Evolutionary conservation across 2,113 vertebrate genomes (phyloP).

Genomic region (Micronycteris hirsuta): DNA sequence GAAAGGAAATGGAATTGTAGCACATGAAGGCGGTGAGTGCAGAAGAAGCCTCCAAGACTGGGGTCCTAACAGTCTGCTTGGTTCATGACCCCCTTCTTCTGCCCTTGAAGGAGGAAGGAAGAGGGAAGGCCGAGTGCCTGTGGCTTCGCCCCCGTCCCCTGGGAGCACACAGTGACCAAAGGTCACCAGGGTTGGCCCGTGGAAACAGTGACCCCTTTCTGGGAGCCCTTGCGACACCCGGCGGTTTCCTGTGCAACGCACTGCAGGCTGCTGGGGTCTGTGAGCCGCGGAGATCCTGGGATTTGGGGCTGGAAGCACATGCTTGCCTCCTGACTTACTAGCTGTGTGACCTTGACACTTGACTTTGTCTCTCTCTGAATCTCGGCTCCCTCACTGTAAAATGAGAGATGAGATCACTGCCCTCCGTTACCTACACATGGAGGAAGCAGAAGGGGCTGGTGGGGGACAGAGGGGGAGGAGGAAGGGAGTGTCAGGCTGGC

Average conservation of each 20-base stretch:
- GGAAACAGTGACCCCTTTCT: conserved; percentile 48
- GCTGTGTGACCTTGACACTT: neutral
- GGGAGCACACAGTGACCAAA: neutral
- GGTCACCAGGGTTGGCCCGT: neutral
- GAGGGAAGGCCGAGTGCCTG: neutral
- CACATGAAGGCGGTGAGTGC: neutral
- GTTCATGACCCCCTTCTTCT: neutral
- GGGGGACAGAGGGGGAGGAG: accelerated
- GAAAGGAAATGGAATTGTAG: neutral
- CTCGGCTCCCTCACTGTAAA: neutral
- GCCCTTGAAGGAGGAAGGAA: neutral
- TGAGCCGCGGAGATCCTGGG: neutral
- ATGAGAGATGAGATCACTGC: neutral
- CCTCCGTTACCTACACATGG: neutral
- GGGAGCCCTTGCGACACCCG: neutral
- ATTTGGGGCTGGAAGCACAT: neutral
- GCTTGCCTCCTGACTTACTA: neutral
- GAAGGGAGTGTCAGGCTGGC: neutral
- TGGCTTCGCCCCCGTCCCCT: neutral
- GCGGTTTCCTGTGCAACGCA: neutral
- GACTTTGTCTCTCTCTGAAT: neutral
- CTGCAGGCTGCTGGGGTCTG: neutral
- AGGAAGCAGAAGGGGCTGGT: neutral
- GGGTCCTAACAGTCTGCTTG: neutral
- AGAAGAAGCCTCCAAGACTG: neutral